phyloP scores from a whole-genome alignment of 2,113 vertebrate species.

The Pangasianodon gigas region DNA sequence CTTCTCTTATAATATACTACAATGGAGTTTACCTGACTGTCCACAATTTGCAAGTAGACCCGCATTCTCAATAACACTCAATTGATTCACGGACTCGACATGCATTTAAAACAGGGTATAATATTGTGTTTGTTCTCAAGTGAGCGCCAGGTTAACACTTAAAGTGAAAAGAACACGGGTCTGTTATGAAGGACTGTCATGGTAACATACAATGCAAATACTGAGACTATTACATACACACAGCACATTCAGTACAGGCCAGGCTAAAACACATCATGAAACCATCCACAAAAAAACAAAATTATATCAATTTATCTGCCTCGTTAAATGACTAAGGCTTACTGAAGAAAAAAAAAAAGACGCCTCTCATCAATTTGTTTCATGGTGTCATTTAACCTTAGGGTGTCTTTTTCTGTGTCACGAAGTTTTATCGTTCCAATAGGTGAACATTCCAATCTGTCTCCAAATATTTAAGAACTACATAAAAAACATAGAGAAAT shows the following conservation, averaged over 20 bases:
- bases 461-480: constrained; percentile 29
- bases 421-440: background rate
- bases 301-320: background rate
- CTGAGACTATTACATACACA: background rate
- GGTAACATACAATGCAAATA: background rate
- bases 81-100: constrained; percentile 9
- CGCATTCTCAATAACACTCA: constrained; percentile 2
- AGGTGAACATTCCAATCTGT: constrained; percentile 16
- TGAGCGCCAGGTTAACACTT: background rate
- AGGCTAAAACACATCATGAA: background rate
- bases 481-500: constrained; percentile 9
- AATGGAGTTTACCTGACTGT: background rate
- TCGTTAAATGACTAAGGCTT: background rate
- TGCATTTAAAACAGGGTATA: constrained; percentile 3
- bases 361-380: background rate
- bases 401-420: background rate
- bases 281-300: constrained; percentile 2
- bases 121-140: background rate
- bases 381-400: constrained; percentile 3
- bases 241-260: background rate
- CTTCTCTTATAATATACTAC: constrained; percentile 28
- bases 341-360: background rate
- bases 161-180: background rate
- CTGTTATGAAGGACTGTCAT: background rate
- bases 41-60: constrained; percentile 9